phyloP scores from a whole-genome alignment of 2,113 vertebrate genomes.

The Poeciliopsis turrubarensis region DNA sequence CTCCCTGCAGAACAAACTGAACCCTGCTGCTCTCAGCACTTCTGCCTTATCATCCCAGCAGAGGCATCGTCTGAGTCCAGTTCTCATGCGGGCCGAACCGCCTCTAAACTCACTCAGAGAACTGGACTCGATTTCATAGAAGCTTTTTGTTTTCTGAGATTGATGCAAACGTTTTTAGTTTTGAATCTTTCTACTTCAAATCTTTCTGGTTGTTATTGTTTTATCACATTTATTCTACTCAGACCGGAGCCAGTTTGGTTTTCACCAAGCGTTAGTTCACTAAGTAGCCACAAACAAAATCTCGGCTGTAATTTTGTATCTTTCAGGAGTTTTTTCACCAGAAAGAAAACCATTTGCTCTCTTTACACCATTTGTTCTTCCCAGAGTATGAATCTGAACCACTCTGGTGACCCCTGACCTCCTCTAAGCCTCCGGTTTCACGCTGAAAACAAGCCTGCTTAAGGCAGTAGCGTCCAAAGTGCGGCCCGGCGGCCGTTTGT shows the following conservation, averaged over 20 bases:
- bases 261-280: not conserved
- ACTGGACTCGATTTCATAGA: not conserved
- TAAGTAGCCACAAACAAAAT: not conserved
- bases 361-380: not conserved
- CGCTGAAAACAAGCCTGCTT: not conserved
- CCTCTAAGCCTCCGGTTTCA: not conserved
- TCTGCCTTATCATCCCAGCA: constrained; percentile 20
- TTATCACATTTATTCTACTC: not conserved
- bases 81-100: not conserved
- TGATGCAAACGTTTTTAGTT: not conserved
- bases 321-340: not conserved
- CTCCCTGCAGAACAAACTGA: constrained; percentile 20
- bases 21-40: constrained; percentile 26
- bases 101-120: not conserved
- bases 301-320: not conserved
- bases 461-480: no score
- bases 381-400: not conserved
- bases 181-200: not conserved
- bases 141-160: not conserved
- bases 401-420: not conserved
- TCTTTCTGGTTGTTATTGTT: not conserved
- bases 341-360: not conserved
- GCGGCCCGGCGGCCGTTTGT: no score
- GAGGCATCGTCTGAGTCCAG: not conserved
- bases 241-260: not conserved